Evolutionary conservation across 2,888 invertebrate genomes (phyloP), one percentile per base, ranked within the genome.

Genomic region (Nomada flava): DNA sequence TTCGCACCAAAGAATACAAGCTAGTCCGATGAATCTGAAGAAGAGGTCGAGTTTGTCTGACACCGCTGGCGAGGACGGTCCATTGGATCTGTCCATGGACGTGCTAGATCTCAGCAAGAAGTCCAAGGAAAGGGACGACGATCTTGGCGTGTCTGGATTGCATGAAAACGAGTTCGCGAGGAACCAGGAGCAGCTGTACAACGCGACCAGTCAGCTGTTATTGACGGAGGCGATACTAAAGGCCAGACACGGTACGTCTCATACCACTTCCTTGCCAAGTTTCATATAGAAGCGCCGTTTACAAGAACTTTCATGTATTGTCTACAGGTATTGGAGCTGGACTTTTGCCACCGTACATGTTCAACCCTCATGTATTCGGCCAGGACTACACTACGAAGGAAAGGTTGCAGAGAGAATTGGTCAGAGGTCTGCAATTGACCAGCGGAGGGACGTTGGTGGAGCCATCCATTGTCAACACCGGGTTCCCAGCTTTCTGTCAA

Each of bases 51-150:
- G 57, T 79, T 64, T 62, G 62, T 72, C 65, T 2, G 83, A 86
- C 5, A 86, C 64, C 57, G 67, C 74, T 1, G 86, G 85, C 44
- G 92, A 93, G 23, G 94, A 94, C 81, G 93, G 95, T 36, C 96
- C 97, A 0, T 95, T 97, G 73, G 97, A 97, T 93, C 94, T 97
- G 42, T 96, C 96, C 74, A 97, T 96, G 94, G 97, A 97, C 92
- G 97, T 97, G 5, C 94, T 98, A 63, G 98, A 98, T 94, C 95
- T 98, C 83, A 97, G 97, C 92, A 97, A 97, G 91, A 98, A 97
- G 94, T 89, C 92, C 10, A 89, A 88, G 55, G 84, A 87, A 13
- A 89, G 68, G 13, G 86, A 86, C 9, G 57, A 57, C 23, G 57
- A 15, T 15, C 15, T 47, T 15, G 47, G 13, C 47, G 15, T 15